phyloP scores from a whole-genome alignment of 2,888 invertebrate species.

The Ectemnius lituratus region DNA sequence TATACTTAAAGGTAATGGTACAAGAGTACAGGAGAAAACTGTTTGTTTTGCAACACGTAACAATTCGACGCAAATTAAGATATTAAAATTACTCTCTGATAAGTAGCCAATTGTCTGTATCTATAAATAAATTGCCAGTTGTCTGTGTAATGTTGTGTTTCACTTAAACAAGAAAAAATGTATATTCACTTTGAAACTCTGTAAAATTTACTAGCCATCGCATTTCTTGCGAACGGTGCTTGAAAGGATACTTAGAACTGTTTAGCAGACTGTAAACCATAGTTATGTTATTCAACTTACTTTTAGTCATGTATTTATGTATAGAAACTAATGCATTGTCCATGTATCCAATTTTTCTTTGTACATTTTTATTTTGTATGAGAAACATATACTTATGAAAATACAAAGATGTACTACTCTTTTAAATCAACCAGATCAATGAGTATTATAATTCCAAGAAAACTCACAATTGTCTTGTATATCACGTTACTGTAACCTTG shows the following conservation, averaged over 20 bases:
- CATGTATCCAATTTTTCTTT: slow-evolving; percentile 28
- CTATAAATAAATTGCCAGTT: slow-evolving; percentile 70
- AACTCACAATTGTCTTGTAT: slow-evolving; percentile 8
- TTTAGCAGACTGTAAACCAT: too few species aligned
- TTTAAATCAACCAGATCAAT: slow-evolving; percentile 32
- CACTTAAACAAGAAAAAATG: slow-evolving; percentile 43
- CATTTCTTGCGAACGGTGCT: background rate
- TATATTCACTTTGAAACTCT: slow-evolving; percentile 33
- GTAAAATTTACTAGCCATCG: slow-evolving; percentile 27
- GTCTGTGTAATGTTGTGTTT: slow-evolving; percentile 62
- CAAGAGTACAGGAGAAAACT: slow-evolving; percentile 48
- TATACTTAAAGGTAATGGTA: slow-evolving; percentile 53
- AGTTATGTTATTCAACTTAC: background rate
- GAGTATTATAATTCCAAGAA: slow-evolving; percentile 22
- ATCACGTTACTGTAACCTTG: background rate
- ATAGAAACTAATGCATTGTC: slow-evolving; percentile 25
- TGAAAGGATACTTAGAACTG: background rate
- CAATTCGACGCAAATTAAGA: slow-evolving; percentile 43
- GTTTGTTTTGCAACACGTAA: slow-evolving; percentile 57
- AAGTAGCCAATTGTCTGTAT: slow-evolving; percentile 67
- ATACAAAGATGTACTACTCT: slow-evolving; percentile 8
- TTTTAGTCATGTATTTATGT: slow-evolving; percentile 30
- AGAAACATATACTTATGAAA: slow-evolving; percentile 19
- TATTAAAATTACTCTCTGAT: slow-evolving; percentile 56
- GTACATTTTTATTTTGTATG: slow-evolving; percentile 36